Percentiles rank a stretch among this genome's conserved stretches.
Conservation (phyloP, 2,797 vertebrate species). For the Ceyx erithaca region DNA sequence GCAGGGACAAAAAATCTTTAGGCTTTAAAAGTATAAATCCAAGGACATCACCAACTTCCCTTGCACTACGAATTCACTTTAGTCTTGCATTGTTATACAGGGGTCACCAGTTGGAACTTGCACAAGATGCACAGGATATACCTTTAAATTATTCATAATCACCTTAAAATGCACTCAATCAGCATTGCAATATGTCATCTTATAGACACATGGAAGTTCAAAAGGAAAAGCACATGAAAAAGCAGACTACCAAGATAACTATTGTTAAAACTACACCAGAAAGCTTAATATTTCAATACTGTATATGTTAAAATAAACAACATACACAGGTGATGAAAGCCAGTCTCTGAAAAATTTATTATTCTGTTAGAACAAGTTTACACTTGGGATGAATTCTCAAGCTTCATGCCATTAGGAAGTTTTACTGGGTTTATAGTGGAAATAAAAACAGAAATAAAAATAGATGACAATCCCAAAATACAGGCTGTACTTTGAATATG, state of each 20-base stretch:
- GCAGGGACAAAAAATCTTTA: background rate
- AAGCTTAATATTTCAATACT: slow-evolving; percentile 72
- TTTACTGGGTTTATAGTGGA: slow-evolving; percentile 79
- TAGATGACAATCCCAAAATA: slow-evolving; percentile 76
- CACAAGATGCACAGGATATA: slow-evolving; percentile 30
- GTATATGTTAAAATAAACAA: slow-evolving; percentile 75
- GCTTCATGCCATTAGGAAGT: slow-evolving; percentile 74
- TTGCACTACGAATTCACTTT: background rate
- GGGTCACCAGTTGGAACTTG: background rate
- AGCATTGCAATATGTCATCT: slow-evolving; percentile 45
- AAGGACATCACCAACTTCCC: background rate
- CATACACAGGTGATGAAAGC: slow-evolving; percentile 76
- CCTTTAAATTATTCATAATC: slow-evolving; percentile 60
- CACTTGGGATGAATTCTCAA: slow-evolving; percentile 75
- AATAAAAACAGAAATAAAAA: slow-evolving; percentile 83
- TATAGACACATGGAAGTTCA: slow-evolving; percentile 45
- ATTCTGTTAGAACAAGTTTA: slow-evolving; percentile 79
- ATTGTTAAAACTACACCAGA: slow-evolving; percentile 67
- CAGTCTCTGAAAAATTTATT: slow-evolving; percentile 80
- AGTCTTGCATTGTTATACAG: background rate
- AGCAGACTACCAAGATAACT: slow-evolving; percentile 46
- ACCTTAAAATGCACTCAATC: slow-evolving; percentile 49
- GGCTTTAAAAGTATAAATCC: background rate
- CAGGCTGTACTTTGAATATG: slow-evolving; percentile 42
- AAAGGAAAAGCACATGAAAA: slow-evolving; percentile 58